Evolutionary conservation across 2,113 vertebrate genomes (phyloP).

Genomic region (Chloebia gouldiae): DNA sequence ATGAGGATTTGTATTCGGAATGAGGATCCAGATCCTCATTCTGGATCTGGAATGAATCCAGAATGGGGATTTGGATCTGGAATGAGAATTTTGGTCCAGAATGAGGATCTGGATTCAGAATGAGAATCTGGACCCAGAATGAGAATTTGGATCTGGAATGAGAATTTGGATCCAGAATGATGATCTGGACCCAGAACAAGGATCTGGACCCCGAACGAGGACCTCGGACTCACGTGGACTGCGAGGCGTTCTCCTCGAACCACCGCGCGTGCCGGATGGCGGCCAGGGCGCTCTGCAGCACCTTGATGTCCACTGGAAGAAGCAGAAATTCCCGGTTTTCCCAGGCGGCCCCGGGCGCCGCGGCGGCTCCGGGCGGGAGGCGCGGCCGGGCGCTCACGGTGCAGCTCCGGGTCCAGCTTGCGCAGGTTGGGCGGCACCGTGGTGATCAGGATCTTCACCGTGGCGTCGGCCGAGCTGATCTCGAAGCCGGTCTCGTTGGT

Average conservation of each 20-base stretch:
- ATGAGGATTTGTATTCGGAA: not conserved
- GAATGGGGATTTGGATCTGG: too few relatives aligned
- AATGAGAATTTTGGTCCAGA: rapidly evolving
- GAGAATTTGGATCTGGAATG: rapidly evolving
- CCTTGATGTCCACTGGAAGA: constrained; percentile 94
- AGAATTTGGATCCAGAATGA: too few relatives aligned
- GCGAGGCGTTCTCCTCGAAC: constrained; percentile 98
- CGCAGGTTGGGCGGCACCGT: constrained; percentile 95
- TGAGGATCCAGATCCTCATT: too few relatives aligned
- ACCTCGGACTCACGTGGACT: constrained; percentile 86
- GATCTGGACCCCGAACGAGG: too few relatives aligned
- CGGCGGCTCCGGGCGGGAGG: not conserved
- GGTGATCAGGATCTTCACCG: constrained; percentile 96
- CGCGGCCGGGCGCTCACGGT: constrained; percentile 72
- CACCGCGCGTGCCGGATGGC: constrained; percentile 95
- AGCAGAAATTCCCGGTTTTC: not conserved
- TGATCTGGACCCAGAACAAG: rapidly evolving
- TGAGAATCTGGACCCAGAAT: rapidly evolving
- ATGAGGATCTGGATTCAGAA: not conserved
- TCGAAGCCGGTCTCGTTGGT: constrained; percentile 97
- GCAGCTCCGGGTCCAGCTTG: constrained; percentile 93
- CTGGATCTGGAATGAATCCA: too few relatives aligned
- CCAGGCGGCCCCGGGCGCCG: rapidly evolving
- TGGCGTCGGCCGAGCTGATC: constrained; percentile 93
- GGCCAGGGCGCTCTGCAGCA: constrained; percentile 94